Base-by-base conservation (phyloP, 2,113 vertebrate species). In the Mixornis gularis region DNA sequence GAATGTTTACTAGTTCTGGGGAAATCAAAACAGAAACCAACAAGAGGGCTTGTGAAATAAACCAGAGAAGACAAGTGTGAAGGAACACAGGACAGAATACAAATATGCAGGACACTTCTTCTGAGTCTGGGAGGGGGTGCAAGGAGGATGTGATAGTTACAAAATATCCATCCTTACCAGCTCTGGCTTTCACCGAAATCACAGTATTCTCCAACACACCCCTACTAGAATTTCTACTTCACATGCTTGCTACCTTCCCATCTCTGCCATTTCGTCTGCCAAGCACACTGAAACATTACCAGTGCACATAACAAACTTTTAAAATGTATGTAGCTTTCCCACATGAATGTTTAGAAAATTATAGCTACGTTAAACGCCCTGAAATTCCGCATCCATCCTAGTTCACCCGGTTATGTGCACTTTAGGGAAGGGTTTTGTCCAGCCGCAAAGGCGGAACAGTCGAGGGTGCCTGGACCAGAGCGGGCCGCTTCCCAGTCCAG, bases 341-440 rank as follows among this genome's bases (percentile, higher is more conserved):
- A 29, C 2, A 6, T 5, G 6, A 64, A 55, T 7, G 13, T 25
- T 74, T 25, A 43, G 30, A 56, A 53, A 38, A 30, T 16, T 5
- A 19, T 0, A 15, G 26, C 14, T 43, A 7, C 2, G 2, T 8
- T 17, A 41, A 55, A 34, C 0, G 15, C 25, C 25, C 36, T 6
- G n/a, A 51, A 60, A 59, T 53, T 14, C 56, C 12, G 8, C 52
- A 32, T 8, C 43, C 46, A 5, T 21, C 20, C 3, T 21, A 36
- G 55, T 34, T 30, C 29, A 17, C 8, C 25, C 3, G 8, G 10
- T 62, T 16, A 22, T 0, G 4, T 7, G 43, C 40, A 3, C 48
- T 59, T 55, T 27, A 7, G 19, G 32, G 43, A 26, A 34, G n/a
- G 4, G 3, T 10, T 63, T 3, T 25, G 43, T 8, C 5, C 9